A percentile compares a stretch with the other conserved stretches of the same genome.
Conservation (phyloP, 2,888 invertebrate genomes). For the Drosophila diplacantha region DNA sequence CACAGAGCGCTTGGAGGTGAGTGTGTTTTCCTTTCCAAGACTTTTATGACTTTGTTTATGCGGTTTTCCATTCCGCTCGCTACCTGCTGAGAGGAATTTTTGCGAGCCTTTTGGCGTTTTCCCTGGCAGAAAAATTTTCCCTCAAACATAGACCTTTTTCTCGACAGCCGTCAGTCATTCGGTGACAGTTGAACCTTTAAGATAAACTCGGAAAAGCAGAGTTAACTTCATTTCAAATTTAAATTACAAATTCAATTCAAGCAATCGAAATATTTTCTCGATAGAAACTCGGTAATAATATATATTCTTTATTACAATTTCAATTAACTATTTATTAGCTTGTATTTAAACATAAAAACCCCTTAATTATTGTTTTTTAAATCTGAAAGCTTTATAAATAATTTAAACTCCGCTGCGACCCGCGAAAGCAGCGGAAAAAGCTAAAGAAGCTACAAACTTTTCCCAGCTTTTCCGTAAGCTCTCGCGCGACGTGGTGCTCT, state of each 20-base stretch:
- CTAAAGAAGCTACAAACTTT: slow-evolving; percentile 4
- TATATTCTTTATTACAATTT: not conserved
- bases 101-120: slow-evolving; percentile 16
- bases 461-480: slow-evolving; percentile 44
- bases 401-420: not conserved
- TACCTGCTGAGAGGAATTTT: slow-evolving; percentile 40
- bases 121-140: not conserved
- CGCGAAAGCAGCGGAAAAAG: not conserved
- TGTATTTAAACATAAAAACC: not conserved
- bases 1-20: slow-evolving; percentile 90
- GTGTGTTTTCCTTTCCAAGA: slow-evolving; percentile 59
- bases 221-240: too few relatives aligned
- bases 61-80: not conserved
- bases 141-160: not conserved
- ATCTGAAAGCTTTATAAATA: not conserved
- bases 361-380: not conserved
- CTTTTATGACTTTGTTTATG: slow-evolving; percentile 39
- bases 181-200: not conserved
- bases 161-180: not conserved
- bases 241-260: not conserved
- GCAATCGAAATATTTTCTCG: not conserved
- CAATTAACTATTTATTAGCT: not conserved
- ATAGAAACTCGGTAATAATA: not conserved
- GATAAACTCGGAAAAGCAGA: not conserved
- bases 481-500: slow-evolving; percentile 11